Evolutionary conservation across 1,140 invertebrate species (phyloP).

Genomic region (Rhagoletis pomonella): DNA sequence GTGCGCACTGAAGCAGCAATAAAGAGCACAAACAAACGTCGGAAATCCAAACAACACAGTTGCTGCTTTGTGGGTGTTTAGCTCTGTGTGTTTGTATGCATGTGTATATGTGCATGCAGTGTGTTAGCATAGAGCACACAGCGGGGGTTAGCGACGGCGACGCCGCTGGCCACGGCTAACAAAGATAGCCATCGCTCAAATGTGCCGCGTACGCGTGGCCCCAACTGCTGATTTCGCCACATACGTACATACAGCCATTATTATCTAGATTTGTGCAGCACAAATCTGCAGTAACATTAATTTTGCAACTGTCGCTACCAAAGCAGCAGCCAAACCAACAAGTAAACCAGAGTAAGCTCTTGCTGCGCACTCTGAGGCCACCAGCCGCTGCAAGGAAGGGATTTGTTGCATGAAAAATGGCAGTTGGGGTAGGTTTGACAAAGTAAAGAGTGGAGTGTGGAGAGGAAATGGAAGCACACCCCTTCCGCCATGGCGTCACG

Average conservation of each 20-base stretch:
- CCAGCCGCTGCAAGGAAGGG: slow-evolving; percentile 13
- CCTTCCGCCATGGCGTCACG: neutral
- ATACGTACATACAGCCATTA: slow-evolving; percentile 1
- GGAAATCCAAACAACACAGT: neutral
- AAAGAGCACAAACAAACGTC: slow-evolving; percentile 47
- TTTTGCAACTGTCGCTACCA: slow-evolving; percentile 48
- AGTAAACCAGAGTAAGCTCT: neutral
- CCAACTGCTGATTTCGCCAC: slow-evolving; percentile 15
- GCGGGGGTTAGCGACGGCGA: neutral
- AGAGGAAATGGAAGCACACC: neutral
- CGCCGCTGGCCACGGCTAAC: slow-evolving; percentile 18
- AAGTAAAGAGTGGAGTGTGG: no score
- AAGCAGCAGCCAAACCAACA: neutral
- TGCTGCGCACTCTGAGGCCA: neutral
- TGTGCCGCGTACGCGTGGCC: slow-evolving; percentile 18
- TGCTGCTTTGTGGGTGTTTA: neutral
- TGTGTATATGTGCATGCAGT: neutral
- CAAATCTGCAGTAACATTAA: slow-evolving; percentile 52
- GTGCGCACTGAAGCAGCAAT: slow-evolving; percentile 33
- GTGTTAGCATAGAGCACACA: neutral
- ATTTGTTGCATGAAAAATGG: slow-evolving; percentile 32
- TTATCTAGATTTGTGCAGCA: slow-evolving; percentile 31
- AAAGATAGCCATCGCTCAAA: slow-evolving; percentile 49
- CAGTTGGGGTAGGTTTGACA: slow-evolving; percentile 4
- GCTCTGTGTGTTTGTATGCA: no score